These are phyloP conservation scores for Corythornis cristatus DNA, from an alignment of 2,113 vertebrate genomes.

Conservation along the genomic window DNA sequence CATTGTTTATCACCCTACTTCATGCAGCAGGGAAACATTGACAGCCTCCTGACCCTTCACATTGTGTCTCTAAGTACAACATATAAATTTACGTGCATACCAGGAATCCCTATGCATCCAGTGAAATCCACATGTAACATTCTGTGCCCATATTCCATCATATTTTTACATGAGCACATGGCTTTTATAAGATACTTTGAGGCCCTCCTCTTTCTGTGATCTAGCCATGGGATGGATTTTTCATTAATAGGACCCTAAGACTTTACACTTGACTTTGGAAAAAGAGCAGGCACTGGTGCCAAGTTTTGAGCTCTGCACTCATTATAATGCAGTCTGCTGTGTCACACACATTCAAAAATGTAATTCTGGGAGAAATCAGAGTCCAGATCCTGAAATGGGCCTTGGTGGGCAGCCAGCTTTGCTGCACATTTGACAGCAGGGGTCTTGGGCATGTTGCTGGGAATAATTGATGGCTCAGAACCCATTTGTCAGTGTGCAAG, in stretches of 20 bases:
- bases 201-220: not conserved
- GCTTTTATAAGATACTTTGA: constrained; percentile 37
- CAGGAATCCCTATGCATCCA: not conserved
- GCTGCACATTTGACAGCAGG: not conserved
- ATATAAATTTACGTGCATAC: constrained; percentile 1
- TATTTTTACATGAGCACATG: not conserved
- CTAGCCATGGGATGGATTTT: constrained; percentile 9
- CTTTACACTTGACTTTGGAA: constrained; percentile 42
- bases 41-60: not conserved
- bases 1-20: not conserved
- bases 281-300: not conserved
- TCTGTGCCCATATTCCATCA: constrained; percentile 3
- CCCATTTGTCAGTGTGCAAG: not conserved
- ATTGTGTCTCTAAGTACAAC: not conserved
- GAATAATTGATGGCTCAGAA: not conserved
- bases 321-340: not conserved
- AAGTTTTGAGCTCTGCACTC: not conserved
- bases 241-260: constrained; percentile 12
- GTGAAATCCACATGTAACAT: constrained; percentile 3
- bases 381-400: not conserved
- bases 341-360: not conserved
- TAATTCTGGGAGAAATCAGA: not conserved
- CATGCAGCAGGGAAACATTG: constrained; percentile 3
- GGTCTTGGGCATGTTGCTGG: not conserved
- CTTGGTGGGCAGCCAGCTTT: not conserved